Conservation (phyloP, 1,140 invertebrate genomes). For the Piezodorus guildinii region DNA sequence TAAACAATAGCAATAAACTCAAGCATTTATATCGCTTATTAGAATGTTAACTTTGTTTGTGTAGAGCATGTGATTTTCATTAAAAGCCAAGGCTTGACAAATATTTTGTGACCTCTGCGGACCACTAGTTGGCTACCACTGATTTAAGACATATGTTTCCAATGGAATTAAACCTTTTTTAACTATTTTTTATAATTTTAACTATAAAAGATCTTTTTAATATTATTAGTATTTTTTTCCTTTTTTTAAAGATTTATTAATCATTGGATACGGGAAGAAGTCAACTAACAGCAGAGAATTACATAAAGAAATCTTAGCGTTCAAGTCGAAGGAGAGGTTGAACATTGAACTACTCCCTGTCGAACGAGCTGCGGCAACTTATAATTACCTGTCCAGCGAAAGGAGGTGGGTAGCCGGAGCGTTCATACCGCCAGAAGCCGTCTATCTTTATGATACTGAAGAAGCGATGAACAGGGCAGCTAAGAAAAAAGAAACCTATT, state of each 20-base stretch:
- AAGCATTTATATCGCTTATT: too few species aligned
- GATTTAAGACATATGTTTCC: too few species aligned
- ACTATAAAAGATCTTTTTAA: too few species aligned
- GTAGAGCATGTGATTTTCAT: too few species aligned
- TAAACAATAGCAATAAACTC: too few species aligned
- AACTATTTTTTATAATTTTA: too few species aligned
- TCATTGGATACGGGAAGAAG: conserved; percentile 60
- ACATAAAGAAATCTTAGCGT: conserved; percentile 38
- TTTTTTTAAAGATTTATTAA: conserved; percentile 51
- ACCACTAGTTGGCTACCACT: too few species aligned
- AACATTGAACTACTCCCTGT: conserved; percentile 60
- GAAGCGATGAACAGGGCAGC: too few species aligned
- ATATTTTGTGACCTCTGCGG: too few species aligned
- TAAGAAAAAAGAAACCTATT: too few species aligned
- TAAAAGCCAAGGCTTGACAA: too few species aligned
- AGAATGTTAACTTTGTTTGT: too few species aligned
- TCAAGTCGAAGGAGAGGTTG: conserved; percentile 45
- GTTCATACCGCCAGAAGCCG: conserved; percentile 53
- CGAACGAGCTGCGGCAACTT: conserved; percentile 63
- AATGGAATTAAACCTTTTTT: not conserved
- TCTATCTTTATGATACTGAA: not conserved
- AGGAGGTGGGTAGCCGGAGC: conserved; percentile 60
- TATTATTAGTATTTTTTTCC: not conserved
- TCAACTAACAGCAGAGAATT: conserved; percentile 31
- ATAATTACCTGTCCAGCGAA: conserved; percentile 73